phyloP scores from a whole-genome alignment of 2,113 vertebrate species.

The Lethenteron camtschaticum region DNA sequence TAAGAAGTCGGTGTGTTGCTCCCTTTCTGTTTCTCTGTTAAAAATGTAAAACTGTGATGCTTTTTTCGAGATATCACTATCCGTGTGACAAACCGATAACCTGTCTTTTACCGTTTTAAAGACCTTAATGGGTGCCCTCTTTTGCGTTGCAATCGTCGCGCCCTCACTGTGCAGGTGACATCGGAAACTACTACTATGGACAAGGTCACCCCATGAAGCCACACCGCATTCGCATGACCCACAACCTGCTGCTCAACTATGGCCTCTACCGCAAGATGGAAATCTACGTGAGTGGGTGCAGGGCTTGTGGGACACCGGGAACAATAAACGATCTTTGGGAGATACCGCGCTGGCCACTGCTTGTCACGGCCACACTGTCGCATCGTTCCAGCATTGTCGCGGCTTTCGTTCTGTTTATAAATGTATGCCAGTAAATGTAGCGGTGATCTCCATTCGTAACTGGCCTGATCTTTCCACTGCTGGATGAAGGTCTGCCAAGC shows the following conservation, averaged over 20 bases:
- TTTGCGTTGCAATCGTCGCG: not conserved
- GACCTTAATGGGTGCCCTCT: not conserved
- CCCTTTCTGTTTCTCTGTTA: no score
- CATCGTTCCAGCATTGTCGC: no score
- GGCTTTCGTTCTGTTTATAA: no score
- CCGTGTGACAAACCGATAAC: not conserved
- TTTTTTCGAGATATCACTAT: no score
- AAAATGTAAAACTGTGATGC: no score
- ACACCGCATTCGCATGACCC: slow-evolving; percentile 92
- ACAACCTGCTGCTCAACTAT: slow-evolving; percentile 90
- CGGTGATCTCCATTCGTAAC: no score
- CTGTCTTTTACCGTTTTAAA: slow-evolving; percentile 8
- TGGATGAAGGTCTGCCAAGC: no score
- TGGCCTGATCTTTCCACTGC: no score
- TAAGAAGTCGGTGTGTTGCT: no score
- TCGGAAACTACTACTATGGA: slow-evolving; percentile 95
- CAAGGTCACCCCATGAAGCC: slow-evolving; percentile 98
- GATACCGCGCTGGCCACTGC: not conserved
- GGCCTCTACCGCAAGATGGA: slow-evolving; percentile 97
- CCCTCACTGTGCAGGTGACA: slow-evolving; percentile 36
- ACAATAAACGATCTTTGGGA: no score
- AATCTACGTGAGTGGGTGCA: slow-evolving; percentile 59
- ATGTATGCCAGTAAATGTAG: no score
- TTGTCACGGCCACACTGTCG: not conserved
- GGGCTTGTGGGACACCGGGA: not conserved